Conservation (phyloP, 2,888 invertebrate genomes). For the Cryptophagus acutangulus region DNA sequence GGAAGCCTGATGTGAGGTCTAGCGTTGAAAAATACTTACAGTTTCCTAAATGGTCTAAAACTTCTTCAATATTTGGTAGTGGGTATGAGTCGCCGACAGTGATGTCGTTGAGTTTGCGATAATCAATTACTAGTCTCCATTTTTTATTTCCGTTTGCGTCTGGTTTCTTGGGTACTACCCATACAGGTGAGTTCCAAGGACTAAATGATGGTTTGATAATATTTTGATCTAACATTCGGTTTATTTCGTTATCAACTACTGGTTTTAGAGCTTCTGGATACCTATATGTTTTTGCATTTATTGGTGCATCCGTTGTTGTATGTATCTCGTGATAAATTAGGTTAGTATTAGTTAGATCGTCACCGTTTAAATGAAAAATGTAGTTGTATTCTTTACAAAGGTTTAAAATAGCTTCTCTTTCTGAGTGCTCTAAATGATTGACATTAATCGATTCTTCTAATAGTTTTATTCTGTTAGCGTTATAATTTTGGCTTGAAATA, state of each 20-base stretch:
- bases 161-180: slow-evolving; percentile 22
- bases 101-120: slow-evolving; percentile 11
- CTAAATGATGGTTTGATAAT: slow-evolving; percentile 19
- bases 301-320: slow-evolving; percentile 16
- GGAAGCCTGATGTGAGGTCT: slow-evolving; percentile 17
- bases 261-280: slow-evolving; percentile 28
- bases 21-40: slow-evolving; percentile 17
- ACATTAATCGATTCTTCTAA: too few species aligned
- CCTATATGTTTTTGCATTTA: slow-evolving; percentile 25
- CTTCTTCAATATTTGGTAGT: slow-evolving; percentile 14
- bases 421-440: too few species aligned
- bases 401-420: too few species aligned
- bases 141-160: slow-evolving; percentile 13
- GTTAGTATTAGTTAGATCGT: slow-evolving; percentile 22
- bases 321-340: slow-evolving; percentile 24
- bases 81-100: slow-evolving; percentile 13
- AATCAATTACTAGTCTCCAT: slow-evolving; percentile 13
- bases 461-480: too few species aligned
- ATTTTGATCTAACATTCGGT: slow-evolving; percentile 19
- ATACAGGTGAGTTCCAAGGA: slow-evolving; percentile 21
- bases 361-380: slow-evolving; percentile 18
- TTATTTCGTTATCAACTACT: slow-evolving; percentile 23
- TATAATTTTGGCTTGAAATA: too few species aligned
- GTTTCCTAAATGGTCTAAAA: slow-evolving; percentile 17
- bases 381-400: slow-evolving; percentile 18